These are phyloP conservation scores for Tetanocera ferruginea DNA, from an alignment of 2,888 invertebrate species.

Conservation along the genomic window DNA sequence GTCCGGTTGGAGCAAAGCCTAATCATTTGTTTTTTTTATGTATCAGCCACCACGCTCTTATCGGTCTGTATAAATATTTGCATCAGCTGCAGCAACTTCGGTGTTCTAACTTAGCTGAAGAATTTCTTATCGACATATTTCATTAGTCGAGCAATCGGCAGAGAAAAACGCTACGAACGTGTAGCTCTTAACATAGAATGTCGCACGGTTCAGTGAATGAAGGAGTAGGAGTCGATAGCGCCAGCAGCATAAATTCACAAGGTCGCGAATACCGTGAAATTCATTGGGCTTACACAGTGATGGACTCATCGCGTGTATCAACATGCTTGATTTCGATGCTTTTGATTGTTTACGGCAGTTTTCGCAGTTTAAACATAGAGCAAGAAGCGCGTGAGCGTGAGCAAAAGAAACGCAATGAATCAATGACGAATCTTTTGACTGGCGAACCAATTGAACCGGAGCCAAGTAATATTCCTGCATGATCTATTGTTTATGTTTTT, in stretches of 20 bases:
- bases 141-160: slow-evolving; percentile 6
- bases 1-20: not conserved
- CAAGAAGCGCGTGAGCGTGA: slow-evolving; percentile 90
- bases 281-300: slow-evolving; percentile 93
- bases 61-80: not conserved
- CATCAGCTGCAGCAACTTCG: not conserved
- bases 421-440: slow-evolving; percentile 69
- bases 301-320: slow-evolving; percentile 97
- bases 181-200: slow-evolving; percentile 53
- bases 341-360: slow-evolving; percentile 97
- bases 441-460: slow-evolving; percentile 70
- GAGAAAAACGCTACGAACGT: slow-evolving; percentile 10
- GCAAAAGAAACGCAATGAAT: slow-evolving; percentile 78
- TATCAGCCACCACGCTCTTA: not conserved
- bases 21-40: not conserved
- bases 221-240: slow-evolving; percentile 56
- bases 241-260: slow-evolving; percentile 55
- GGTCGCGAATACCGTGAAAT: slow-evolving; percentile 72
- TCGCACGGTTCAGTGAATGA: slow-evolving; percentile 60
- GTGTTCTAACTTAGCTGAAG: not conserved
- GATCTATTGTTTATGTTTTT: not conserved
- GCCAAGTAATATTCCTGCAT: slow-evolving; percentile 69
- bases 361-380: slow-evolving; percentile 96
- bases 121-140: not conserved
- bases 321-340: slow-evolving; percentile 98